These are phyloP conservation scores for Ailurus styani DNA, from an alignment of 2,113 vertebrate genomes.

Conservation along the genomic window DNA sequence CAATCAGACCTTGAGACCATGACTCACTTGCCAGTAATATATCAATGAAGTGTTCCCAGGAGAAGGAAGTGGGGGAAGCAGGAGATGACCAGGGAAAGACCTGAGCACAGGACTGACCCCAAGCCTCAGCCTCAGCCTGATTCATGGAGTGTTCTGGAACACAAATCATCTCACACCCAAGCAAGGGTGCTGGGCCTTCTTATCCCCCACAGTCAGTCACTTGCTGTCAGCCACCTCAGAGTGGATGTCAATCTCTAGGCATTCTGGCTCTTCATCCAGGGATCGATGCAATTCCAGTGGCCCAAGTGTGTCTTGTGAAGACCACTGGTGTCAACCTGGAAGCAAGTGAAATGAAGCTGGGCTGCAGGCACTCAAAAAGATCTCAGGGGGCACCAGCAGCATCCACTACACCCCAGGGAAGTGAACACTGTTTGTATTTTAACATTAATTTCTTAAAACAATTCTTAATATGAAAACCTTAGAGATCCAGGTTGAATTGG, in stretches of 20 bases:
- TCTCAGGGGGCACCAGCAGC: accelerated
- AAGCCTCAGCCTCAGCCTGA: neutral
- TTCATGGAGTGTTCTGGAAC: neutral
- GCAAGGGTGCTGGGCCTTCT: neutral
- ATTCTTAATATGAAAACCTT: neutral
- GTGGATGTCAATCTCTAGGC: neutral
- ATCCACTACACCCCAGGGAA: neutral
- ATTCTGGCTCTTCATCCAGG: neutral
- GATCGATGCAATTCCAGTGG: neutral
- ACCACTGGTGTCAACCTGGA: neutral
- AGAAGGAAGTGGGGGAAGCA: neutral
- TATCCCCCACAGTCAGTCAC: no score
- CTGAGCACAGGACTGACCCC: neutral
- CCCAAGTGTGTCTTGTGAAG: neutral
- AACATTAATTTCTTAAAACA: neutral
- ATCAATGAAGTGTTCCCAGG: neutral
- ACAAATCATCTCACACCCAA: accelerated
- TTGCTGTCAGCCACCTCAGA: neutral
- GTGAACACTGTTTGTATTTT: neutral
- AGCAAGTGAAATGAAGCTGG: neutral
- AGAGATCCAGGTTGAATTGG: neutral
- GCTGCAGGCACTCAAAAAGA: neutral
- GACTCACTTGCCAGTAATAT: neutral
- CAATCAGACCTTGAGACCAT: neutral
- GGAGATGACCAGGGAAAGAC: neutral